Conservation (phyloP, 1,140 invertebrate species). For the Dreissena polymorpha region DNA sequence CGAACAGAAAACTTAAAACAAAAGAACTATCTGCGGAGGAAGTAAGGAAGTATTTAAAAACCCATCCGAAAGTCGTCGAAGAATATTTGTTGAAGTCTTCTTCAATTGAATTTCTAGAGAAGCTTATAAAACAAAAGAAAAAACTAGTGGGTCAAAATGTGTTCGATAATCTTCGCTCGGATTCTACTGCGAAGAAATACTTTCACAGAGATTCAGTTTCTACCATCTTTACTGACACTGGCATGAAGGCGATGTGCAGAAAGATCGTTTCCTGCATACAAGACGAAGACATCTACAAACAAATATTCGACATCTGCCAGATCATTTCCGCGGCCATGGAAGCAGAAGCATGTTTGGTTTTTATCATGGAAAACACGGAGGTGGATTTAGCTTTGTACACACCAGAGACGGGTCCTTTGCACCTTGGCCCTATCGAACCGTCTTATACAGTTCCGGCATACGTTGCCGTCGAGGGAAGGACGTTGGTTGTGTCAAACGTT, state of each 20-base stretch:
- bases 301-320: constrained; percentile 47
- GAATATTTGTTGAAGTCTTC: constrained; percentile 50
- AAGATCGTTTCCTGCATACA: constrained; percentile 42
- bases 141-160: neutral
- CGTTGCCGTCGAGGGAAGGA: constrained; percentile 54
- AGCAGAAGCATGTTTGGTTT: constrained; percentile 50
- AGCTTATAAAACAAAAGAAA: constrained; percentile 40
- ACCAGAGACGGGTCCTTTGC: neutral
- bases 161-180: neutral
- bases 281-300: constrained; percentile 36
- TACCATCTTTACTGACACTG: constrained; percentile 26
- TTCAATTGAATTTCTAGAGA: constrained; percentile 37
- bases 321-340: constrained; percentile 49
- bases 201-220: neutral
- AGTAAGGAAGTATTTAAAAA: constrained; percentile 44
- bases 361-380: constrained; percentile 50
- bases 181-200: neutral
- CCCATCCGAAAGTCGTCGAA: constrained; percentile 58
- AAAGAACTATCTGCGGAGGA: neutral
- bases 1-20: too few relatives aligned
- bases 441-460: constrained; percentile 62
- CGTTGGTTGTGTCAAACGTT: constrained; percentile 53
- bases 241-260: constrained; percentile 44
- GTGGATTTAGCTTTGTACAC: constrained; percentile 38
- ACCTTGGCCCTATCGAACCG: constrained; percentile 54